Evolutionary conservation across 2,797 vertebrate genomes (phyloP), one percentile per base, ranked within the genome.

Genomic region (Borostomias antarcticus): DNA sequence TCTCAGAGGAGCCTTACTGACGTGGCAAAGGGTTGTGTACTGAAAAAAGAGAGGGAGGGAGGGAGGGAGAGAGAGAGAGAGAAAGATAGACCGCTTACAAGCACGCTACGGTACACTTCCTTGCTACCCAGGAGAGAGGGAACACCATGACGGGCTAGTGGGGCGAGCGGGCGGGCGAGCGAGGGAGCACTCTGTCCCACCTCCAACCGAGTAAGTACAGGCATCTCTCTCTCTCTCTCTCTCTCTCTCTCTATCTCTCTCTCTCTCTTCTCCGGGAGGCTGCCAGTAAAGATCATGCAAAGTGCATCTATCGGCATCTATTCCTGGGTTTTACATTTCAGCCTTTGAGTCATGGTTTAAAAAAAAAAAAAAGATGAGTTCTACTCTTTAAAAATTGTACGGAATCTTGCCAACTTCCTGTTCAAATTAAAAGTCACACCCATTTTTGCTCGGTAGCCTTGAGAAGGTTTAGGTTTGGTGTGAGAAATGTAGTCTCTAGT

Each of bases 141-240:
- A 79, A 72, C 88, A 91, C 79, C 89, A 92, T 92, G 91, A 84
- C 85, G 85, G 89, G 83, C 80, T 91, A 91, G 78, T 86, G 74
- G 85, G 78, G 68, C 77, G 84, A 73, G 66, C 61, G 30, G 78
- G 74, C 62, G 3, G 77, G 74, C 76, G 82, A 83, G 75, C 76
- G 77, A 76, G 88, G 80, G 85, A 88, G 82, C 80, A 72, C 71
- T 73, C 83, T 90, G 85, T 87, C 87, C 86, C 72, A 85, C 89
- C 87, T 90, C 88, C 84, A 84, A 88, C 85, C 77, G 89, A 90
- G 92, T 93, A 79, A 93, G 92, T 93, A 91, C 50, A 2, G 72
- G 60, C 73, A 66, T 79, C 69, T 79, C 75, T 71, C 69, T 80
- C 75, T 70, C 72, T 32, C 21, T 66, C 57, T n/a, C n/a, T 79